phyloP scores from a whole-genome alignment of 2,113 vertebrate genomes.

The Tricholaema leucomelas region DNA sequence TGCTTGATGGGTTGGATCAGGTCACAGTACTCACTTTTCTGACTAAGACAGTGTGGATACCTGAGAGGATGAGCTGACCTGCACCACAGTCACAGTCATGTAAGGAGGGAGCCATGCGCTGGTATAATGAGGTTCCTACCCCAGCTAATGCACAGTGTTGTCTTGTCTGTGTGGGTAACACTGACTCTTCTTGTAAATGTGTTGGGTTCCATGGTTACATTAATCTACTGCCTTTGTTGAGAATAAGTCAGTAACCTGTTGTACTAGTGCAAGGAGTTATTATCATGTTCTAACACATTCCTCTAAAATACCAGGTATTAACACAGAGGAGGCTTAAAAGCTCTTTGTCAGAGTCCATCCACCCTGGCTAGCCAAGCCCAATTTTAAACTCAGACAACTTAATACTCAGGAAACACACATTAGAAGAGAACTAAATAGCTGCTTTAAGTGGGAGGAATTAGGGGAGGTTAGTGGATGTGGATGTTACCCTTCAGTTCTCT shows the following conservation, averaged over 20 bases:
- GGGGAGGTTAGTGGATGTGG: not conserved
- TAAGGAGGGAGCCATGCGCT: not conserved
- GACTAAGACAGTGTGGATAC: not conserved
- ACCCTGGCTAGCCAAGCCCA: not conserved
- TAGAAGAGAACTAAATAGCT: not conserved
- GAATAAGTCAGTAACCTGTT: not conserved
- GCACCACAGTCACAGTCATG: not conserved
- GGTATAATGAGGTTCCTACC: not conserved
- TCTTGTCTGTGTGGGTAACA: not conserved
- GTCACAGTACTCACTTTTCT: not conserved
- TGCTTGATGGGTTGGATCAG: not conserved
- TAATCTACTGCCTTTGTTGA: not conserved
- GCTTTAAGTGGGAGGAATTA: not conserved
- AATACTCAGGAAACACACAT: not conserved
- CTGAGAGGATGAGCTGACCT: conserved; percentile 6
- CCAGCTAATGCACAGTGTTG: not conserved
- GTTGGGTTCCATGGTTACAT: not conserved
- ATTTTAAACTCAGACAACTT: not conserved
- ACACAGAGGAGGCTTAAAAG: not conserved
- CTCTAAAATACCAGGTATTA: not conserved
- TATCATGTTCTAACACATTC: not conserved
- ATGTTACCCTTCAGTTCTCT: not conserved
- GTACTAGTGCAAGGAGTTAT: not conserved
- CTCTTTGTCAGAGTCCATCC: not conserved
- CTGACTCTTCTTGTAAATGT: not conserved